Evolutionary conservation across 2,888 invertebrate species (phyloP), one percentile per base, ranked within the genome.

Genomic region (Brachycybe producta): DNA sequence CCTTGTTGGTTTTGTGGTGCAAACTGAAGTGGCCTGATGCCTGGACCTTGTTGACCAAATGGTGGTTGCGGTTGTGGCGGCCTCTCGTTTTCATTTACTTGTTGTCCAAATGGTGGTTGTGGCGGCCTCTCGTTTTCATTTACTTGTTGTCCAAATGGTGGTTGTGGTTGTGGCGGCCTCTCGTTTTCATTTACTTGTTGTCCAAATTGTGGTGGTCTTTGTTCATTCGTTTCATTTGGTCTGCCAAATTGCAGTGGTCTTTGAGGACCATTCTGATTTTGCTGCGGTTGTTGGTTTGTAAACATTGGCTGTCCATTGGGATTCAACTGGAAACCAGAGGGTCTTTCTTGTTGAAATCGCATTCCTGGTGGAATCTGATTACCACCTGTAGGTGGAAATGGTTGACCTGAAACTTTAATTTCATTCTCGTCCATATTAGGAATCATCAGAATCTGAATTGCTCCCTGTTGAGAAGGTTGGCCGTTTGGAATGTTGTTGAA

Each of bases 401-500:
- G 17, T 1, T 11, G 32, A 8, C 8, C 17, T 17, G 11, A 13
- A 11, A 11, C 17, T 15, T 17, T 30, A 7, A 44, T 28, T 17
- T 44, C 44, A 23, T 44, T 44, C 7, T 44, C 44, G 30, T 28
- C 44, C 5, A 28, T 5, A 23, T 44, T 44, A 5, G 44, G 44
- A 5, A 44, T 26, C 19, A 30, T 3, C 30, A 26, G 32, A 11
- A 44, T 32, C 32, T 32, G 28, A 11, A 8, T 19, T 8, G 17
- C 17, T 38, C 15, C 19, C 32, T 28, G 30, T 7, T 5, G 3
- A 28, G 32, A 28, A 2, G 43, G 43, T 11, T 7, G n/a, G 27
- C 30, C 3, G 26, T n/a, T n/a, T 32, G 11, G 32, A 32, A 11
- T 32, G 32, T 32, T 32, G 32, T 32, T 32, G 32, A 32, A 32